Percentiles rank a stretch among this genome's conserved stretches.
These are phyloP conservation scores for Erethizon dorsatum DNA, from an alignment of 2,797 vertebrate genomes.

Conservation along the genomic window DNA sequence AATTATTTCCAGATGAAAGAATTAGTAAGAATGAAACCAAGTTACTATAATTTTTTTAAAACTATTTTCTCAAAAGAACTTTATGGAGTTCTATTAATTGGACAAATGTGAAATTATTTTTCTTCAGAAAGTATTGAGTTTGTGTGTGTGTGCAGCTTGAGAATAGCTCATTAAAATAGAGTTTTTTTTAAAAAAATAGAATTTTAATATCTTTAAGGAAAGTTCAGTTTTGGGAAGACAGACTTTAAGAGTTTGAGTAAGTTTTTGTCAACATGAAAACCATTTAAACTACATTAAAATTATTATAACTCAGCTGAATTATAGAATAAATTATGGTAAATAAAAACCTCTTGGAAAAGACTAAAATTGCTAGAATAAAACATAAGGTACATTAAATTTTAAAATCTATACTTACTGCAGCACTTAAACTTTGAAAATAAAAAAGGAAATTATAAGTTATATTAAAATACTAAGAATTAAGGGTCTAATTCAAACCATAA, in stretches of 20 bases:
- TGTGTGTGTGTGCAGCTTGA: neutral
- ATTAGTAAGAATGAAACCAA: neutral
- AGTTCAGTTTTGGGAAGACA: neutral
- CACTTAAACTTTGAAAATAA: conserved; percentile 48
- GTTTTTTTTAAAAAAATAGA: neutral
- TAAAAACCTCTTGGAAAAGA: conserved; percentile 15
- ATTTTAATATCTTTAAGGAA: neutral
- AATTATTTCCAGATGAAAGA: neutral
- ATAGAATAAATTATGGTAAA: neutral
- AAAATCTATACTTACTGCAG: neutral
- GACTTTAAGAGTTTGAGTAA: neutral
- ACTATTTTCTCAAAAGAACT: conserved; percentile 4
- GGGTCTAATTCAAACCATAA: conserved; percentile 60
- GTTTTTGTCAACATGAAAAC: neutral
- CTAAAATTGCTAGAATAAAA: conserved; percentile 33
- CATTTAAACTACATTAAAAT: neutral
- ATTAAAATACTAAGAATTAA: conserved; percentile 23
- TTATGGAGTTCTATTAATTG: conserved; percentile 2
- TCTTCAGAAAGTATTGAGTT: neutral
- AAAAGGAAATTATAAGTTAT: conserved; percentile 32
- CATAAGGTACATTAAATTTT: conserved; percentile 23
- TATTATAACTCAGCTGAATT: neutral
- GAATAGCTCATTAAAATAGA: neutral
- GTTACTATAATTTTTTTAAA: neutral
- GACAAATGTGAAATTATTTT: conserved; percentile 15